Percentiles rank a stretch among this genome's conserved stretches.
These are phyloP conservation scores for Hirtodrosophila alboralis DNA, from an alignment of 2,888 invertebrate species.

Conservation along the genomic window DNA sequence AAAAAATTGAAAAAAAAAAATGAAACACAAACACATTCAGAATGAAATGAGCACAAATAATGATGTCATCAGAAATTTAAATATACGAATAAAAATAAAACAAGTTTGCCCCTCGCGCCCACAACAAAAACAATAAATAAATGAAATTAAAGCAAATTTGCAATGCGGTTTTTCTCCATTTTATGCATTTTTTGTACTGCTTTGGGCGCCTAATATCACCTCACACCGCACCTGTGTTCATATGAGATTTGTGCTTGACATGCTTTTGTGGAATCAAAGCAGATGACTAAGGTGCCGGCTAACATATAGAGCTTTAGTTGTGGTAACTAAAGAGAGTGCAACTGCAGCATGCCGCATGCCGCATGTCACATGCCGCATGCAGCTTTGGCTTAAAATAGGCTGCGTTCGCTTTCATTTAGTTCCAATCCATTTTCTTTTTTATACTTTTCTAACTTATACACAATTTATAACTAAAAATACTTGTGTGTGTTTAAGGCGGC, in stretches of 20 bases:
- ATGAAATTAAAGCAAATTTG: constrained; percentile 36
- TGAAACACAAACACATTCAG: constrained; percentile 31
- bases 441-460: constrained; percentile 31
- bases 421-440: neutral
- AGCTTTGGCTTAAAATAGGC: constrained; percentile 33
- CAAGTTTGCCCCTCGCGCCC: constrained; percentile 57
- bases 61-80: constrained; percentile 70
- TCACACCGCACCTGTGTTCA: constrained; percentile 43
- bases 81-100: constrained; percentile 51
- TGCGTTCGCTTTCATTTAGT: constrained; percentile 53
- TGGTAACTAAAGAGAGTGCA: too few species aligned
- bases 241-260: constrained; percentile 58
- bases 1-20: constrained; percentile 15
- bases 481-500: constrained; percentile 43
- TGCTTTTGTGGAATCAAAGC: constrained; percentile 37
- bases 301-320: constrained; percentile 35
- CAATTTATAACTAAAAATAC: constrained; percentile 42
- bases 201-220: constrained; percentile 9
- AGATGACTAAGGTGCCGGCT: constrained; percentile 43
- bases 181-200: neutral
- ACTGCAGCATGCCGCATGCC: constrained; percentile 22
- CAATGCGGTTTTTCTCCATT: neutral
- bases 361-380: constrained; percentile 16
- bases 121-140: constrained; percentile 21
- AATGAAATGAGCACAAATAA: constrained; percentile 60